These are phyloP conservation scores for Ophion obscuratus DNA, from an alignment of 2,888 invertebrate genomes.

Conservation along the genomic window DNA sequence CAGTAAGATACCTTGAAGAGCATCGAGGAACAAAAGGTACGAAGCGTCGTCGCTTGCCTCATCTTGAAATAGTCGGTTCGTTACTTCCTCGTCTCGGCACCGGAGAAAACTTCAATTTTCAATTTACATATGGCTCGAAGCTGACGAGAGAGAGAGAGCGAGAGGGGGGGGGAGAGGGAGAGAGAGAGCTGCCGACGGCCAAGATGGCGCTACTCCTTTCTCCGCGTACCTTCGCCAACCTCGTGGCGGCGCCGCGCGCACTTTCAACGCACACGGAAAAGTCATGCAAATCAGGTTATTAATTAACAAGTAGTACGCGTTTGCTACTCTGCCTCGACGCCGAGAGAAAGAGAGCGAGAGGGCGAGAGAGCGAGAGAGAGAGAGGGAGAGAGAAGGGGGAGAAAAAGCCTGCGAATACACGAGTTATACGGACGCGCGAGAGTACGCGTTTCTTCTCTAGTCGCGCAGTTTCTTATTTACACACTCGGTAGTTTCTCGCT, in stretches of 20 bases:
- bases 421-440: too few species aligned
- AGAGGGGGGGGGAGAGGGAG: not conserved
- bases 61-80: slow-evolving; percentile 62
- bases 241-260: slow-evolving; percentile 13
- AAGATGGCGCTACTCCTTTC: not conserved
- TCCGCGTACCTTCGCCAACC: not conserved
- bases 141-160: slow-evolving; percentile 1
- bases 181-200: not conserved
- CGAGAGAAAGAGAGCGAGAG: slow-evolving; percentile 2
- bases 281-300: slow-evolving; percentile 63
- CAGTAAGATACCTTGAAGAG: not conserved
- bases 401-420: not conserved
- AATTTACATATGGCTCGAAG: slow-evolving; percentile 63
- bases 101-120: slow-evolving; percentile 66
- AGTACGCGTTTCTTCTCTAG: too few species aligned
- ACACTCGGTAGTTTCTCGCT: too few species aligned
- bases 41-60: slow-evolving; percentile 38
- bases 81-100: slow-evolving; percentile 56
- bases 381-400: not conserved
- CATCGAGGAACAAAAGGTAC: slow-evolving; percentile 23
- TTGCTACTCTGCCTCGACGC: not conserved
- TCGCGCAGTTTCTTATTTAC: too few species aligned
- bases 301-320: slow-evolving; percentile 59
- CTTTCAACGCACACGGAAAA: slow-evolving; percentile 49
- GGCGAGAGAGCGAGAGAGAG: not conserved